Conservation (phyloP, 2,113 vertebrate genomes). For the Phyllopteryx taeniolatus region DNA sequence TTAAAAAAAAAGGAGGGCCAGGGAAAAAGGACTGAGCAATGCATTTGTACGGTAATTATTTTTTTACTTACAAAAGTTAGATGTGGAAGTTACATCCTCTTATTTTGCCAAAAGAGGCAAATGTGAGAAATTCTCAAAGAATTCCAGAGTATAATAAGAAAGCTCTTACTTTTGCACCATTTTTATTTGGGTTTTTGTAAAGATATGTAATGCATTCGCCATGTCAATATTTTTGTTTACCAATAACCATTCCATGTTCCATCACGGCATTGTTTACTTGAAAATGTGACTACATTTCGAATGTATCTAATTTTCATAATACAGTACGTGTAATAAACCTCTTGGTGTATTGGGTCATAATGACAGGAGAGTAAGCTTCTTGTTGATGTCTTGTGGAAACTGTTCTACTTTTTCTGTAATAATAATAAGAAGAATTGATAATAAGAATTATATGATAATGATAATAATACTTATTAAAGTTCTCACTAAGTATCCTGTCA, state of each 20-base stretch:
- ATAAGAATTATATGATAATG: background rate
- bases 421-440: too few species aligned
- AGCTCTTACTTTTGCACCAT: background rate
- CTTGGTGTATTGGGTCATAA: background rate
- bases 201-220: background rate
- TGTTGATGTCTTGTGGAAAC: background rate
- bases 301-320: background rate
- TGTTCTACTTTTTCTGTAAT: background rate
- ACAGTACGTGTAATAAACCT: background rate
- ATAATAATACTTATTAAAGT: background rate
- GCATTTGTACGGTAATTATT: background rate
- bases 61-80: background rate
- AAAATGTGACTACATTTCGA: background rate
- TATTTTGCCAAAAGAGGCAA: background rate
- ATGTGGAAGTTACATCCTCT: background rate
- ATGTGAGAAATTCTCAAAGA: background rate
- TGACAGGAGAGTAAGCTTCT: background rate
- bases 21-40: background rate
- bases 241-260: background rate
- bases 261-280: background rate
- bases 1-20: background rate
- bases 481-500: background rate
- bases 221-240: background rate
- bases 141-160: background rate
- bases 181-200: background rate